Base-by-base conservation (phyloP, 1,140 invertebrate species). In the Drepana arcuata region DNA sequence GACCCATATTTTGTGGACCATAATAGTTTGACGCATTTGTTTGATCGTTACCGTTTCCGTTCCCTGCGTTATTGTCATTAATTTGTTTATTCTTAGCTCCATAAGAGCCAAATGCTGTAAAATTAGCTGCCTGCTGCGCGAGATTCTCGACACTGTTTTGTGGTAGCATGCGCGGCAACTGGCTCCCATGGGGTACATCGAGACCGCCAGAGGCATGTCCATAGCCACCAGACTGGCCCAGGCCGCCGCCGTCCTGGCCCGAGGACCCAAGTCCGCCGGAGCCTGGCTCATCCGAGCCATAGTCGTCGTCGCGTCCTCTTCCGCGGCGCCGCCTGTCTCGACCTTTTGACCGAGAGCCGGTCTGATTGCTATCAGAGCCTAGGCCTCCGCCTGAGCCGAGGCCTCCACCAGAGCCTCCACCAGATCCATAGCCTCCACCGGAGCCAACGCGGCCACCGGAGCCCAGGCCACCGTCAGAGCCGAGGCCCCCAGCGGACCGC, bases 91-190 rank as follows among this genome's bases (percentile, higher is more conserved):
- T 57, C 14, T 39, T 80, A 34, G 64, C 37, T 14, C 67, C 73
- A 34, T 81, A 81, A 13, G 74, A 77, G 31, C 77, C 77, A 30
- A 77, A 81, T 23, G 72, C 77, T 10, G 73, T 77, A 42, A 81
- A 79, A 44, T 81, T 81, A 7, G 77, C 67, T 23, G 49, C 66
- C 34, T 73, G 70, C 14, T 60, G 54, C 14, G 52, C 62, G 25
- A 63, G 37, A 25, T 48, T 47, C 15, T 68, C 70, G 14, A 41
- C 63, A 26, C 45, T 48, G 32, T 59, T 64, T 33, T 60, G 69
- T 16, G 72, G 73, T 7, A 78, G 67, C 62, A 77, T 64, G 65
- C 71, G 71, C 68, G 73, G 68, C 63, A 72, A 33, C 9, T 63
- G 70, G 66, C 70, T 62, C 64, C 73, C 73, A 60, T 78, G 73